A percentile compares a stretch with the other conserved stretches of the same genome.
Evolutionary conservation across 2,888 invertebrate species (phyloP).

Genomic region (Scaptomyza cyrtandrae): DNA sequence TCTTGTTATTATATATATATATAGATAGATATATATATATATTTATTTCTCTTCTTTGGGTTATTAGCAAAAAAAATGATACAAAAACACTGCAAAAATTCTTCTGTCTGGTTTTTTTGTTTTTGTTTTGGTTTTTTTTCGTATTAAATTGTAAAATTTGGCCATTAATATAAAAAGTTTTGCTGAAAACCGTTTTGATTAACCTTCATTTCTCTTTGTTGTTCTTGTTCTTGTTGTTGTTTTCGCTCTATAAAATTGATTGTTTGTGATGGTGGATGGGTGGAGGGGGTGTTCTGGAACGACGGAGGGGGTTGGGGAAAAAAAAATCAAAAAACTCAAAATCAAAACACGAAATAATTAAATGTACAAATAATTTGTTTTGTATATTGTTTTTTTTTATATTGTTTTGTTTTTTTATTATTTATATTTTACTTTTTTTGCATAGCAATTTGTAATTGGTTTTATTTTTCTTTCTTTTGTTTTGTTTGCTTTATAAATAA

Average conservation of each 20-base stretch:
- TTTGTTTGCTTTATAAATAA: conserved; percentile 46
- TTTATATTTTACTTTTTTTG: conserved; percentile 30
- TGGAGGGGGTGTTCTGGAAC: neutral
- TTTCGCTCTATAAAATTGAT: conserved; percentile 40
- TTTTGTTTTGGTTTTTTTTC: conserved; percentile 21
- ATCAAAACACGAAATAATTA: conserved; percentile 45
- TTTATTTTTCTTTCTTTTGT: conserved; percentile 24
- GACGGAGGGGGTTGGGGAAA: conserved; percentile 5
- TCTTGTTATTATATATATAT: conserved; percentile 10
- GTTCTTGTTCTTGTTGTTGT: conserved; percentile 16
- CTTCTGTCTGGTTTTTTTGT: conserved; percentile 21
- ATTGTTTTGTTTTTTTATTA: conserved; percentile 25
- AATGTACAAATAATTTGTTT: conserved; percentile 63
- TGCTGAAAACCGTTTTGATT: conserved; percentile 77
- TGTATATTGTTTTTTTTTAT: conserved; percentile 29
- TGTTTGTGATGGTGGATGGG: conserved; percentile 2
- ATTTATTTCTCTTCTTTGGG: conserved; percentile 66
- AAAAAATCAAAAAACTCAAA: conserved; percentile 61
- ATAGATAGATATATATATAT: conserved; percentile 24
- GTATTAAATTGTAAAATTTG: conserved; percentile 70
- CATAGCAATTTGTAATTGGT: conserved; percentile 68
- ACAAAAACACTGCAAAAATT: conserved; percentile 58
- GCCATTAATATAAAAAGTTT: conserved; percentile 69
- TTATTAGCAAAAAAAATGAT: conserved; percentile 73
- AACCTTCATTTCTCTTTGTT: conserved; percentile 48